Evolutionary conservation across 2,113 vertebrate species (phyloP).

Genomic region (Chinchilla lanigera): DNA sequence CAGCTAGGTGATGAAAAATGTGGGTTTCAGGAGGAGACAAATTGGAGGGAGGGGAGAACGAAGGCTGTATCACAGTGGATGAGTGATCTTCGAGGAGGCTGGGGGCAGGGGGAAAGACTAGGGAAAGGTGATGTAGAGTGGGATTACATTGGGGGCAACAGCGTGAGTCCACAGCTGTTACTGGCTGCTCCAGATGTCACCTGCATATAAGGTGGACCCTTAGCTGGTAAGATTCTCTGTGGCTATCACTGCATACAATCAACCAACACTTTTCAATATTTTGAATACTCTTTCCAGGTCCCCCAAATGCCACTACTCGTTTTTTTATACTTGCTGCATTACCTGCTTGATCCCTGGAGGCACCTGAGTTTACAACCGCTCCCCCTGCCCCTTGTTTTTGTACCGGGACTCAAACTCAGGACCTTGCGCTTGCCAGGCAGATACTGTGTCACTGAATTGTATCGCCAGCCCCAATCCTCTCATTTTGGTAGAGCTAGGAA

Average conservation of each 20-base stretch:
- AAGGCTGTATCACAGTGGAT: not conserved
- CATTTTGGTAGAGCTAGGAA: not conserved
- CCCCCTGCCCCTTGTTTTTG: too few relatives aligned
- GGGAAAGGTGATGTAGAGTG: not conserved
- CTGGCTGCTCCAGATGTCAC: not conserved
- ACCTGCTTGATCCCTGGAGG: not conserved
- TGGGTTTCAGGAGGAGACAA: not conserved
- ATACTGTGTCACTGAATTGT: too few relatives aligned
- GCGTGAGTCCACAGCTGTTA: not conserved
- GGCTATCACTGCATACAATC: not conserved
- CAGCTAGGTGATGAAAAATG: not conserved
- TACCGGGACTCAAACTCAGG: too few relatives aligned
- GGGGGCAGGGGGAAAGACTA: not conserved
- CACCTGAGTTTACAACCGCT: not conserved
- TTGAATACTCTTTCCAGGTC: not conserved
- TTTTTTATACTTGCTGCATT: not conserved
- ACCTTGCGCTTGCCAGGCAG: too few relatives aligned
- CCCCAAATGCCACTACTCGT: not conserved
- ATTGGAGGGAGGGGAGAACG: too few relatives aligned
- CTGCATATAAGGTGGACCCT: not conserved
- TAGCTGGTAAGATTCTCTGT: not conserved
- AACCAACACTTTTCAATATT: not conserved
- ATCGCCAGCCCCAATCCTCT: not conserved
- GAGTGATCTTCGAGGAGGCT: not conserved
- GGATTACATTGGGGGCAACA: not conserved